Percentiles rank a stretch among this genome's conserved stretches.
These are phyloP conservation scores for Crypturellus undulatus DNA, from an alignment of 2,113 vertebrate species.

Conservation along the genomic window DNA sequence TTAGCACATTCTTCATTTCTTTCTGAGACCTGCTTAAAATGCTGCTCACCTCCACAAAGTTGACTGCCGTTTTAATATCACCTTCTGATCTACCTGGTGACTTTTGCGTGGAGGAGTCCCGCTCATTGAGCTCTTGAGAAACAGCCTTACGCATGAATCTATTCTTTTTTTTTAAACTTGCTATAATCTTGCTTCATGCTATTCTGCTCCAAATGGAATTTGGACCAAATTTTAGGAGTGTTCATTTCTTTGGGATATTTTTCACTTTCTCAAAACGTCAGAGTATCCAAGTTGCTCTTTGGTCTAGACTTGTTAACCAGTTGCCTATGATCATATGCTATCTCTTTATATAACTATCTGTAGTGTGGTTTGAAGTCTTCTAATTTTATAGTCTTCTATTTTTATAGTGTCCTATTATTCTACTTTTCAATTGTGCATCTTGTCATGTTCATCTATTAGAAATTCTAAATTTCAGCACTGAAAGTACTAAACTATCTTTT, in stretches of 20 bases:
- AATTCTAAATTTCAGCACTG: slow-evolving; percentile 33
- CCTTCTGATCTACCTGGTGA: not conserved
- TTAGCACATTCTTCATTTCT: not conserved
- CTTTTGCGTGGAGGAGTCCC: not conserved
- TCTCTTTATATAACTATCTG: not conserved
- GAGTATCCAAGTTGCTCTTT: not conserved
- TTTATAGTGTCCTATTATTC: not conserved
- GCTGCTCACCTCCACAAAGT: not conserved
- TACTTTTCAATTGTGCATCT: not conserved
- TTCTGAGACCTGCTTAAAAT: not conserved
- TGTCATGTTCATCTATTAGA: slow-evolving; percentile 1
- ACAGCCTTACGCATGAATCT: not conserved
- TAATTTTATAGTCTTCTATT: not conserved
- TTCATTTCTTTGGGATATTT: not conserved
- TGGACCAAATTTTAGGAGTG: not conserved
- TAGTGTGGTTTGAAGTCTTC: not conserved
- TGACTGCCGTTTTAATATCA: not conserved
- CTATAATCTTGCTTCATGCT: not conserved
- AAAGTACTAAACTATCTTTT: not conserved
- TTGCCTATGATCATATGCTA: not conserved
- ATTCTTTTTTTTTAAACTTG: not conserved
- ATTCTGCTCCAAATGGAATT: not conserved
- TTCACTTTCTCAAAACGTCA: not conserved
- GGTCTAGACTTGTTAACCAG: not conserved
- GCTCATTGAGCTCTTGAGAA: not conserved